Percentiles rank a stretch among this genome's conserved stretches.
These are phyloP conservation scores for Marcusenius ussheri DNA, from an alignment of 2,113 vertebrate genomes.

Conservation along the genomic window DNA sequence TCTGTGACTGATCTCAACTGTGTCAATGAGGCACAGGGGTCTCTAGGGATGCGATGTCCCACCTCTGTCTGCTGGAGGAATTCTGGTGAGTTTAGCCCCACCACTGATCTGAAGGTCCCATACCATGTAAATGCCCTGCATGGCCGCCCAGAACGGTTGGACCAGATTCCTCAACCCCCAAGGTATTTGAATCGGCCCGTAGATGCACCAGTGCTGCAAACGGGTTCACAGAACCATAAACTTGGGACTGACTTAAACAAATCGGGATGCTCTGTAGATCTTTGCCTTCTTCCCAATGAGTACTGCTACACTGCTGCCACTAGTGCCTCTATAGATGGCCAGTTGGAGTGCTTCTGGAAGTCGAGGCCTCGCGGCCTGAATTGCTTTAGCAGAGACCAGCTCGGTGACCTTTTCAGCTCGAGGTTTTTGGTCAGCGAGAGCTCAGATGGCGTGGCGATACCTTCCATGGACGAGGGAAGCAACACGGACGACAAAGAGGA, in stretches of 20 bases:
- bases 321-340: conserved; percentile 55
- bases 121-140: neutral
- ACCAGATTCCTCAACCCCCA: neutral
- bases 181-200: neutral
- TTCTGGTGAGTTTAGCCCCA: neutral
- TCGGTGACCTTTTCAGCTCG: neutral
- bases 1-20: neutral
- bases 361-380: neutral
- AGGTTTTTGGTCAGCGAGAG: conserved; percentile 34
- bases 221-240: neutral
- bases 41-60: too few species aligned
- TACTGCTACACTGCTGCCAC: conserved; percentile 35
- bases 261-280: neutral
- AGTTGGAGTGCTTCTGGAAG: conserved; percentile 61
- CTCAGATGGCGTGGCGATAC: conserved; percentile 42
- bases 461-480: conserved; percentile 33
- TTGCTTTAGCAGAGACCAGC: neutral
- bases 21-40: neutral
- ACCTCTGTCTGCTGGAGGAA: neutral
- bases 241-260: neutral
- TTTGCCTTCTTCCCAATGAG: neutral
- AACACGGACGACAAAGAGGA: conserved; percentile 25
- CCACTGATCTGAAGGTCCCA: neutral
- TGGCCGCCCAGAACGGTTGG: neutral
- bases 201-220: neutral